Evolutionary conservation across 2,888 invertebrate species (phyloP), one percentile per base, ranked within the genome.

Genomic region (Bellardia pandia): DNA sequence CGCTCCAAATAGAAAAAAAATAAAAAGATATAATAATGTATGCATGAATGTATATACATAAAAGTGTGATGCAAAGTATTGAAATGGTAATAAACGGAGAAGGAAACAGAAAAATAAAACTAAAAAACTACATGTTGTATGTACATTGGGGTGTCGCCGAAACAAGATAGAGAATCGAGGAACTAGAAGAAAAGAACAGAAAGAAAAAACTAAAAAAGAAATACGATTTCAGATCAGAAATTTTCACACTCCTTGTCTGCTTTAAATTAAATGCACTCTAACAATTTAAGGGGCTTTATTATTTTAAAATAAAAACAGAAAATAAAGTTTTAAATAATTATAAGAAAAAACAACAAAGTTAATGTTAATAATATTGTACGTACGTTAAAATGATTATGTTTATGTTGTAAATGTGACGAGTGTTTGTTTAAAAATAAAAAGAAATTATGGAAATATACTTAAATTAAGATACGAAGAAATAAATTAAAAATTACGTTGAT

Each of bases 191-290:
- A 71, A 79, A 79, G 69, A 82, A 74, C 56, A 14, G 14, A 85
- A 76, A 60, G 53, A 56, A 75, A 71, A 62, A 86, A 77, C 71
- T 68, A 62, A 64, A 86, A 66, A 83, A 81, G 71, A 81, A 76
- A 83, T 77, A 79, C 82, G 78, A 83, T 80, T 79, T 86, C 62
- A 76, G 51, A 78, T 78, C 56, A 76, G 7, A 86, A 77, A 77
- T 86, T 86, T 86, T 86, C 74, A 86, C 82, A 86, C 64, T 86
- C 78, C 83, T 76, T 86, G 83, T 86, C 83, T 83, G 86, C 69
- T 86, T 78, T 40, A 83, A 80, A 85, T 80, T 80, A 80, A 85
- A 85, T 69, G 85, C 79, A 85, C 75, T 77, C 62, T 60, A 53
- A 76, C 11, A 62, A 60, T 80, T 68, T 69, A 68, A 77, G 64